Base-by-base conservation (phyloP, 2,888 invertebrate species). In the Agonopterix arenella region DNA sequence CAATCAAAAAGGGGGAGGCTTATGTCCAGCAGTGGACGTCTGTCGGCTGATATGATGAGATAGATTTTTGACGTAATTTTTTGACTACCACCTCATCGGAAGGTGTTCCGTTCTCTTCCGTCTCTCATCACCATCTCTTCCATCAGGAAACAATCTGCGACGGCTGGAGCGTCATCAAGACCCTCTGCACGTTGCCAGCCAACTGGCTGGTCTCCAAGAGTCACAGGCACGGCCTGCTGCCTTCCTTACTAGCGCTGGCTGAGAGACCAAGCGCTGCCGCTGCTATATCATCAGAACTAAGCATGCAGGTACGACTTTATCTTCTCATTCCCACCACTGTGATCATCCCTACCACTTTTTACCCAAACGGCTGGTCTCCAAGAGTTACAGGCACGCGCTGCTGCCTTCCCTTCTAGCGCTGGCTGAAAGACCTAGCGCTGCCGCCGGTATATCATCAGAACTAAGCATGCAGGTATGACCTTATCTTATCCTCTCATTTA, bases 281-380 rank as follows among this genome's bases (percentile, higher is more conserved):
- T 3, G 92, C 93, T 55, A 96, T 96, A 58, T 90, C 91, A n/a
- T 90, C 92, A 0, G 93, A 97, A 54, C 88, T 97, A 36, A 94
- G 94, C 61, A 92, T 94, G 74, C 93, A 71, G 48, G 50, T 53
- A 18, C 92, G 50, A 11, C 18, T 3, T 18, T 18, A 18, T 18
- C 4, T 4, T 18, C 18, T 4, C 18, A 18, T 4, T 18, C 18
- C 16, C 2, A 16, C 16, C 2, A 1, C 2, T 16, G 1, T n/a
- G n/a, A n/a, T n/a, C n/a, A n/a, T n/a, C n/a, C n/a, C n/a, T n/a
- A n/a, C n/a, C n/a, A n/a, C n/a, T n/a, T n/a, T n/a, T n/a, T n/a
- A n/a, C n/a, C n/a, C n/a, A n/a, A n/a, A n/a, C n/a, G n/a, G n/a
- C 95, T 97, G 80, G 94, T 95, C 45, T 94, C 95, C 51, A 92